Evolutionary conservation across 2,888 invertebrate genomes (phyloP).

Genomic region (Orchesella flavescens): DNA sequence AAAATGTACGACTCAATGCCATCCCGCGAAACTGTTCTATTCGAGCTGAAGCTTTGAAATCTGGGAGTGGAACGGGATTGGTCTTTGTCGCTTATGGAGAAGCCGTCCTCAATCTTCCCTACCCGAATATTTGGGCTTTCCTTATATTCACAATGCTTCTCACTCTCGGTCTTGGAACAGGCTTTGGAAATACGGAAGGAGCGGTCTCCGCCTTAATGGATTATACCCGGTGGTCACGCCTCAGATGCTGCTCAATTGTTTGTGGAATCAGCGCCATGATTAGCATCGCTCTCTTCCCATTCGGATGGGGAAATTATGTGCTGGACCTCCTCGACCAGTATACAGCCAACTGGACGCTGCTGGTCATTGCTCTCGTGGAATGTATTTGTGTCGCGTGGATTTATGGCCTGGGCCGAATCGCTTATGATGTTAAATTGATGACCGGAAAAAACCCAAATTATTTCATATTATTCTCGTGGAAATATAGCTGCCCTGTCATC

Average conservation of each 20-base stretch:
- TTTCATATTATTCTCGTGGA: conserved; percentile 60
- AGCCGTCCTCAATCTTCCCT: conserved; percentile 31
- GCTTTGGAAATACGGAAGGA: conserved; percentile 55
- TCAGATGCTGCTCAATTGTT: neutral
- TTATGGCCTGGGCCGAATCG: conserved; percentile 57
- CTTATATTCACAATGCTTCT: conserved; percentile 62
- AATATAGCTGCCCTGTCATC: conserved; percentile 48
- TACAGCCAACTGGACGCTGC: conserved; percentile 60
- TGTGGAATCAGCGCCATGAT: conserved; percentile 14
- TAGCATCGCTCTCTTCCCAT: conserved; percentile 33
- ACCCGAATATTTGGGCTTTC: conserved; percentile 38
- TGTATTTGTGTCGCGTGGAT: conserved; percentile 48
- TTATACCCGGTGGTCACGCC: neutral
- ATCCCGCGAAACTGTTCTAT: neutral
- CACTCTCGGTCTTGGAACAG: conserved; percentile 55
- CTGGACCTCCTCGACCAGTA: conserved; percentile 53
- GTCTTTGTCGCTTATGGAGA: conserved; percentile 59
- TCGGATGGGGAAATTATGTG: conserved; percentile 56
- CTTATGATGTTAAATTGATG: conserved; percentile 61
- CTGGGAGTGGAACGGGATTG: conserved; percentile 60
- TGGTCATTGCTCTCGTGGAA: conserved; percentile 47
- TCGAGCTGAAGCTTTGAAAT: too few relatives aligned
- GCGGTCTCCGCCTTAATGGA: neutral
- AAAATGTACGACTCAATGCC: neutral
- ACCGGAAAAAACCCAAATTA: conserved; percentile 55